Evolutionary conservation across 2,113 vertebrate species (phyloP).

Genomic region (Clupea harengus): DNA sequence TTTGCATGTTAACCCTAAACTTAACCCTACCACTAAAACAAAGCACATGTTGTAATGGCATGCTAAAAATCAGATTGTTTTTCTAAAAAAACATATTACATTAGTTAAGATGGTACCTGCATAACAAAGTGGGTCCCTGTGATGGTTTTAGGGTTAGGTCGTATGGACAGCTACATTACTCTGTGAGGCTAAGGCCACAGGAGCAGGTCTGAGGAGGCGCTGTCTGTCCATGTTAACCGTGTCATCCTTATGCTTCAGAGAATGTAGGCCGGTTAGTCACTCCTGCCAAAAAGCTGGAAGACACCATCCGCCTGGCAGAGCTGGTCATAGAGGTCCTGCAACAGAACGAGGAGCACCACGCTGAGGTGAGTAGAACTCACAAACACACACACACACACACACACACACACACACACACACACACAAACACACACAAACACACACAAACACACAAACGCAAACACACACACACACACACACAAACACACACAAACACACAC

Average conservation of each 20-base stretch:
- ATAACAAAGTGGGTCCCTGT: not conserved
- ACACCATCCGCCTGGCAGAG: slow-evolving; percentile 93
- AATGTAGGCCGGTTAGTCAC: slow-evolving; percentile 98
- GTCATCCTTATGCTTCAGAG: slow-evolving; percentile 89
- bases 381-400: not conserved
- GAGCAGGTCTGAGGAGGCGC: not conserved
- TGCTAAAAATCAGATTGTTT: not conserved
- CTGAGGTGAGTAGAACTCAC: slow-evolving; percentile 82
- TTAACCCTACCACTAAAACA: not conserved
- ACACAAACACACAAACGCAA: slow-evolving; percentile 15
- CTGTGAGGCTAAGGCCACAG: not conserved
- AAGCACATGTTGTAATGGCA: not conserved
- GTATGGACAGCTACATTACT: not conserved
- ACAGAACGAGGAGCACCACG: slow-evolving; percentile 97
- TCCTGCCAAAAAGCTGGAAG: slow-evolving; percentile 98
- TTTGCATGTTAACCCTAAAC: not conserved
- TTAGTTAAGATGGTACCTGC: not conserved
- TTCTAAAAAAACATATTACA: not conserved
- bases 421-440: slow-evolving; percentile 14
- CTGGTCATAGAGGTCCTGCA: slow-evolving; percentile 98
- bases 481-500: not conserved
- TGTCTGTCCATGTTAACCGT: slow-evolving; percentile 33
- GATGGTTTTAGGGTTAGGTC: not conserved
- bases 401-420: not conserved
- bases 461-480: no score